Evolutionary conservation across 2,888 invertebrate species (phyloP), one percentile per base, ranked within the genome.

Genomic region (Idaea biselata): DNA sequence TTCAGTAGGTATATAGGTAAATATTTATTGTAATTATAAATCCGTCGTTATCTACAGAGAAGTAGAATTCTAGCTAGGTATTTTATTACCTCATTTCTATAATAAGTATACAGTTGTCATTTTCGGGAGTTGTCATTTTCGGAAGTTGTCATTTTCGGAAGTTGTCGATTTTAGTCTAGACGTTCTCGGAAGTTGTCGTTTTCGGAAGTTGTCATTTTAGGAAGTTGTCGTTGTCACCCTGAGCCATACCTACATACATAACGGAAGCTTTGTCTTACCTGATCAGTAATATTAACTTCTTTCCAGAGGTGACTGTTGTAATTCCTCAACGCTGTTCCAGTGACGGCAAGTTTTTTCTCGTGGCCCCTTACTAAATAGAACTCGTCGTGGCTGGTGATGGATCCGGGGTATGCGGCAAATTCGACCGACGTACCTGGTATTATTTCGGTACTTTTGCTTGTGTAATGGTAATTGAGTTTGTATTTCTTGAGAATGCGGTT

Each of bases 351-450:
- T 62, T 94, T 88, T 57, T 89, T 89, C 6, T 94, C 92, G 1
- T 89, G 79, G 1, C 94, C 95, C 77, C 77, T 93, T 76, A 97
- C 87, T 16, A 95, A 84, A 79, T 97, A 97, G 82, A 96, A 96
- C 80, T 97, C 97, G 82, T 97, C 97, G 60, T 96, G 95, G 44
- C 97, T 97, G 55, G 95, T 95, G 54, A 97, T 81, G 16, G 96
- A 94, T 11, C 97, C 97, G 0, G 97, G 97, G 83, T 97, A 97
- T 0, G 97, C 96, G 0, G 97, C 95, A 88, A 97, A 97, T 11
- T 95, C 94, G 18, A 97, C 94, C 4, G 94, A 93, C 55, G 92
- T 91, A 0, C 96, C 96, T 0, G 96, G 95, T 18, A 96, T 3
- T 93, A 81, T 16, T 87, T 84, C 16, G 90, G 86, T 58, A 89